phyloP scores from a whole-genome alignment of 2,888 invertebrate genomes.

The Microchrysa polita region DNA sequence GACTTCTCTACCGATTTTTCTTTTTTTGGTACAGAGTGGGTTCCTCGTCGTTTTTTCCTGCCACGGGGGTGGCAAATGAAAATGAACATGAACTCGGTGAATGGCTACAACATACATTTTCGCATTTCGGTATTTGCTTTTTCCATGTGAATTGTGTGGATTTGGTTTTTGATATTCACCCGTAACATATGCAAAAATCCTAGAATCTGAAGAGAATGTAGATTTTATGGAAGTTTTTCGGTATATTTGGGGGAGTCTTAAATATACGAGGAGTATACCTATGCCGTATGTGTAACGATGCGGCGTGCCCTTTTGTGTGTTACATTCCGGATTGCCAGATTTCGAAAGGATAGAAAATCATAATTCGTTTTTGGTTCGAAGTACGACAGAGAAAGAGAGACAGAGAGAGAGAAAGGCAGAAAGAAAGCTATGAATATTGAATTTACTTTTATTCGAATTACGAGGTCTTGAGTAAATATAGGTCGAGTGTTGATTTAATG shows the following conservation, averaged over 20 bases:
- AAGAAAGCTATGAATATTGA: too few species aligned
- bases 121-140: neutral
- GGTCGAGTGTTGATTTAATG: too few species aligned
- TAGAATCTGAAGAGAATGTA: slow-evolving; percentile 4
- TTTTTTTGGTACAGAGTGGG: neutral
- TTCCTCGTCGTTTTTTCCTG: neutral
- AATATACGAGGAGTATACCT: too few species aligned
- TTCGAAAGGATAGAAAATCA: too few species aligned
- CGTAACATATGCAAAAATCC: slow-evolving; percentile 33
- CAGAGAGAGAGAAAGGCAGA: too few species aligned
- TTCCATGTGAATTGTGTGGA: slow-evolving; percentile 13
- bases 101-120: slow-evolving; percentile 28
- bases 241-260: neutral
- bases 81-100: slow-evolving; percentile 37
- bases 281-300: too few species aligned
- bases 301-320: too few species aligned
- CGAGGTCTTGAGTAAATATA: too few species aligned
- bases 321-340: too few species aligned
- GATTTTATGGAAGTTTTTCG: slow-evolving; percentile 5
- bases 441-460: too few species aligned
- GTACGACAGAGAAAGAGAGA: too few species aligned
- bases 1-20: neutral
- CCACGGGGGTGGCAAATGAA: slow-evolving; percentile 8
- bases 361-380: too few species aligned
- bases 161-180: slow-evolving; percentile 19